phyloP scores from a whole-genome alignment of 2,888 invertebrate species.

The Apantesis nais region DNA sequence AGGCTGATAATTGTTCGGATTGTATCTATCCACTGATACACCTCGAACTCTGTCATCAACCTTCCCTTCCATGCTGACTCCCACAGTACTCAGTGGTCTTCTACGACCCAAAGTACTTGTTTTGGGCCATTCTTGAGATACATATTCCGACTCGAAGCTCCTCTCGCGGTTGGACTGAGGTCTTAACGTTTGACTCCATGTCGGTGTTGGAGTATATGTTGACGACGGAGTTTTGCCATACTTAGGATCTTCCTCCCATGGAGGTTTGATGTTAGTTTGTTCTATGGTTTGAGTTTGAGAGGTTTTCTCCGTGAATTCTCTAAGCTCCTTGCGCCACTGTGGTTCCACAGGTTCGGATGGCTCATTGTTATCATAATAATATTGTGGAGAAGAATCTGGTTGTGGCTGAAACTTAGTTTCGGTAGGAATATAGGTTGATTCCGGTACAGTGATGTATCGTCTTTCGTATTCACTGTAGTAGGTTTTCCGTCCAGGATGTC shows the following conservation, averaged over 20 bases:
- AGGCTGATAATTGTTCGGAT: conserved; percentile 75
- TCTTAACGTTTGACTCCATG: conserved; percentile 80
- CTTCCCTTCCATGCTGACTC: conserved; percentile 55
- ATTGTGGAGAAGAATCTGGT: conserved; percentile 78
- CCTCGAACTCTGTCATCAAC: conserved; percentile 73
- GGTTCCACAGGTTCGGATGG: conserved; percentile 72
- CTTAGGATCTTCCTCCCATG: conserved; percentile 75
- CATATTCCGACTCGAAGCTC: conserved; percentile 78
- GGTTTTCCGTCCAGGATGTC: conserved; percentile 74
- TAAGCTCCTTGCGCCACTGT: conserved; percentile 80
- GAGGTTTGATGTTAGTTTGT: conserved; percentile 67
- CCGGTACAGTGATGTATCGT: conserved; percentile 79
- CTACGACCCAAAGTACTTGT: conserved; percentile 75
- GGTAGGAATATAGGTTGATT: conserved; percentile 75
- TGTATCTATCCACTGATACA: conserved; percentile 80
- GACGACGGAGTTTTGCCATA: conserved; percentile 64
- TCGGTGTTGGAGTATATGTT: conserved; percentile 70
- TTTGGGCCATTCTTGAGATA: conserved; percentile 76
- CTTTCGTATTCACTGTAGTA: conserved; percentile 82
- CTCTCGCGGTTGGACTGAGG: conserved; percentile 79
- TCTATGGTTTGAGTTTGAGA: conserved; percentile 67
- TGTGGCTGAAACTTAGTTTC: conserved; percentile 77
- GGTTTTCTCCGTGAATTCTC: conserved; percentile 80
- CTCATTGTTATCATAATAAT: conserved; percentile 79
- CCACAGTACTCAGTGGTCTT: conserved; percentile 75